Base-by-base conservation (phyloP, 2,113 vertebrate genomes). In the Anhinga rufa region DNA sequence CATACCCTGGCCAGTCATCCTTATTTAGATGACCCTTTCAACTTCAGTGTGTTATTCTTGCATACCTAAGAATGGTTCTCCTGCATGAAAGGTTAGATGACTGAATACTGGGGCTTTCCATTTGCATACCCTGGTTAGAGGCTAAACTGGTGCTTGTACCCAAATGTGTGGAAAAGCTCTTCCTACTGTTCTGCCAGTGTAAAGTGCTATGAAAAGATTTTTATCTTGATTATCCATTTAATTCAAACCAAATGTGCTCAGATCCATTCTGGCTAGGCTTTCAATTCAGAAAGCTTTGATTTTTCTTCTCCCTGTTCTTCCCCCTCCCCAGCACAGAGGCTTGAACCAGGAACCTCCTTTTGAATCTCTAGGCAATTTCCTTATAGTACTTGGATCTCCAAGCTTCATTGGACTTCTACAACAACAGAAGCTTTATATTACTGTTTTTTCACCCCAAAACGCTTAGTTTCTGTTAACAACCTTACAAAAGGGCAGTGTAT, bases 401-500 rank as follows among this genome's bases (percentile, higher is more conserved):
- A 80, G 29, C 70, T 74, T 92, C 85, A 57, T 42, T 90, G 92
- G 90, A 84, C 68, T 58, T 54, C 68, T 70, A 5, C 90, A 82
- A 96, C 86, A 90, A 81, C 52, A 90, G 89, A 85, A 91, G 68
- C 85, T 64, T 91, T 96, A 44, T 94, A 83, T 58, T 58, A 34
- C 20, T 90, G 66, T 32, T 20, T 84, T 93, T 86, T 90, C 94
- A 71, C 62, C 88, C 70, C 31, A 49, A 96, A 92, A 98, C 92
- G 61, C 92, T 93, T 82, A 42, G 80, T 97, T 96, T 88, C 64
- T 97, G 86, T 95, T 96, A 97, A 92, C 74, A 91, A 29, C 68
- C 66, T 96, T 90, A 96, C 88, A 95, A 95, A 96, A 93, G 89
- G 81, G 60, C 70, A 94, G 77, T 83, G 78, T 95, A 89, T 78